These are phyloP conservation scores for Antennarius maculatus DNA, from an alignment of 2,797 vertebrate genomes.

Conservation along the genomic window DNA sequence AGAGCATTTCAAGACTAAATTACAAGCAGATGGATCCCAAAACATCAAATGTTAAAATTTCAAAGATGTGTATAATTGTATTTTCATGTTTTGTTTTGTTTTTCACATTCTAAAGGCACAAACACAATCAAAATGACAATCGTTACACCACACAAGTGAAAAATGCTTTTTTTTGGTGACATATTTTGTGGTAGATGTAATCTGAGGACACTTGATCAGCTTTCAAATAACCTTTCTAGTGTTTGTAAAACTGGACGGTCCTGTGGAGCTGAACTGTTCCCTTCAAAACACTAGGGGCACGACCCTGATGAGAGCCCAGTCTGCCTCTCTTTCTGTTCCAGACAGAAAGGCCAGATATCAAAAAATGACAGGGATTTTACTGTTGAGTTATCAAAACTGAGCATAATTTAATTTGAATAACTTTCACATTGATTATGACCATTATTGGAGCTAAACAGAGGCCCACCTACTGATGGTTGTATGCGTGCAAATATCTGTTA, in stretches of 20 bases:
- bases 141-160: too few relatives aligned
- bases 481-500: not conserved
- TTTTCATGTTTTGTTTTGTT: not conserved
- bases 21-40: conserved; percentile 26
- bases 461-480: not conserved
- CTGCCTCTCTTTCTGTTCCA: conserved; percentile 3
- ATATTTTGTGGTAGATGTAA: not conserved
- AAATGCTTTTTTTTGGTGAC: not conserved
- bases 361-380: too few relatives aligned
- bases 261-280: conserved; percentile 14
- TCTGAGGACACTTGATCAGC: not conserved
- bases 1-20: conserved; percentile 16
- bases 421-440: not conserved
- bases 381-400: not conserved
- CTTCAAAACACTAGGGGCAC: conserved; percentile 22
- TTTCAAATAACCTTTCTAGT: not conserved
- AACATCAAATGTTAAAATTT: conserved; percentile 15
- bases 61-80: conserved; percentile 6
- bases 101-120: not conserved
- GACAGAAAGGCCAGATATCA: conserved; percentile 36
- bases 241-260: conserved; percentile 8
- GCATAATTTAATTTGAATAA: not conserved
- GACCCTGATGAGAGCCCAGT: conserved; percentile 2
- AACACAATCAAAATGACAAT: not conserved
- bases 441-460: not conserved